These are phyloP conservation scores for Lepidurus arcticus DNA, from an alignment of 1,140 invertebrate species.

Conservation along the genomic window DNA sequence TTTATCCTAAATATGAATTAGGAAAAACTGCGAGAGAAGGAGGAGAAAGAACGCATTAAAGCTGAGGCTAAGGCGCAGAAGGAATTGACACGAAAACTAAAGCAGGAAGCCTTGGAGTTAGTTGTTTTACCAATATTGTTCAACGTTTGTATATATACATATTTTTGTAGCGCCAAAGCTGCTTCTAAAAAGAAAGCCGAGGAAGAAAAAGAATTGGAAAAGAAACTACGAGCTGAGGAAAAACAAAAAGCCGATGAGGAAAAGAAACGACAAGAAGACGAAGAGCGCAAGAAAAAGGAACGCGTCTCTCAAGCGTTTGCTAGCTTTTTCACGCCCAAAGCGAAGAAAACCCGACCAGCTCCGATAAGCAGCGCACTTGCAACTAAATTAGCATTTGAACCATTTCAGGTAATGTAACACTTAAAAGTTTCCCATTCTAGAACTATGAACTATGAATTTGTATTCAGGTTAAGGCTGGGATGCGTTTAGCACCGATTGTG, in stretches of 20 bases:
- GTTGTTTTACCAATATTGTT: background rate
- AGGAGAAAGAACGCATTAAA: conserved; percentile 29
- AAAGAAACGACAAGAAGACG: conserved; percentile 45
- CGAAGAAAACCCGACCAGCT: conserved; percentile 43
- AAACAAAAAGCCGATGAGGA: conserved; percentile 54
- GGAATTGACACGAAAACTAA: conserved; percentile 24
- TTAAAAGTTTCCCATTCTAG: conserved; percentile 36
- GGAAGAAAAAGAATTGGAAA: conserved; percentile 34
- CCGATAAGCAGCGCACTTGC: conserved; percentile 46
- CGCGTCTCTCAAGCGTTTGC: conserved; percentile 67
- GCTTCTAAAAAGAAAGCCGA: conserved; percentile 21
- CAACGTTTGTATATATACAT: background rate
- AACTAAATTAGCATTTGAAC: conserved; percentile 37
- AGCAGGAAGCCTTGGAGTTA: conserved; percentile 29
- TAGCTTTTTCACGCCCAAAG: conserved; percentile 68
- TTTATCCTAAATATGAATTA: background rate
- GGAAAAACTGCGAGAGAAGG: background rate
- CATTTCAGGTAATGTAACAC: conserved; percentile 38
- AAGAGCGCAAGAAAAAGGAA: conserved; percentile 62
- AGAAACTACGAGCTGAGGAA: conserved; percentile 41
- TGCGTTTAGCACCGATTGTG: conserved; percentile 68
- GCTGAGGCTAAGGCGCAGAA: conserved; percentile 32
- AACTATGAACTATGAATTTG: conserved; percentile 39
- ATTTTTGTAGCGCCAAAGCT: background rate
- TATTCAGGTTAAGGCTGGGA: conserved; percentile 71